These are phyloP conservation scores for Papilio dardanus DNA, from an alignment of 1,140 invertebrate genomes.

Conservation along the genomic window DNA sequence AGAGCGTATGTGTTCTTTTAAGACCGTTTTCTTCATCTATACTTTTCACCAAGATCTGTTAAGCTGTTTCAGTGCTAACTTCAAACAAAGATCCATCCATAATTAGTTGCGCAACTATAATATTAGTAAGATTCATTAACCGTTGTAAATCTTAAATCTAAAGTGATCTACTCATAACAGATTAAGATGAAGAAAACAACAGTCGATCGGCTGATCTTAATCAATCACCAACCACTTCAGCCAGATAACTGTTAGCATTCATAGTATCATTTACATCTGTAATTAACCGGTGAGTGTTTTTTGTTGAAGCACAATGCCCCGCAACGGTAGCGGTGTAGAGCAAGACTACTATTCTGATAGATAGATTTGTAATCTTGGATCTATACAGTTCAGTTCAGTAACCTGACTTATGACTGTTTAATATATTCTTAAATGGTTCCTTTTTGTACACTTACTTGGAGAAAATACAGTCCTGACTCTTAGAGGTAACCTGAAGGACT, in stretches of 20 bases:
- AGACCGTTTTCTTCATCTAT: too few relatives aligned
- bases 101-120: too few relatives aligned
- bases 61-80: too few relatives aligned
- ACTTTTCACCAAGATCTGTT: too few relatives aligned
- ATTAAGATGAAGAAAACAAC: neutral
- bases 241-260: slow-evolving; percentile 35
- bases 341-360: neutral
- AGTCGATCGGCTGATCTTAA: neutral
- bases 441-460: too few relatives aligned
- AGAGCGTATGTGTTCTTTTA: too few relatives aligned
- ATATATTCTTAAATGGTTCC: too few relatives aligned
- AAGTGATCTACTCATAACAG: neutral
- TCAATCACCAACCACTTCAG: slow-evolving; percentile 4
- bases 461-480: too few relatives aligned
- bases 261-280: slow-evolving; percentile 36
- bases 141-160: neutral
- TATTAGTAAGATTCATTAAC: neutral
- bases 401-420: too few relatives aligned
- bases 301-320: slow-evolving; percentile 31
- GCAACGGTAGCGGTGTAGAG: slow-evolving; percentile 18
- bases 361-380: neutral
- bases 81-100: too few relatives aligned
- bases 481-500: too few relatives aligned
- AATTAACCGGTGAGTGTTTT: slow-evolving; percentile 25
- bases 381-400: too few relatives aligned